Base-by-base conservation (phyloP, 2,797 vertebrate genomes). In the Heteromormyrus szaboi region DNA sequence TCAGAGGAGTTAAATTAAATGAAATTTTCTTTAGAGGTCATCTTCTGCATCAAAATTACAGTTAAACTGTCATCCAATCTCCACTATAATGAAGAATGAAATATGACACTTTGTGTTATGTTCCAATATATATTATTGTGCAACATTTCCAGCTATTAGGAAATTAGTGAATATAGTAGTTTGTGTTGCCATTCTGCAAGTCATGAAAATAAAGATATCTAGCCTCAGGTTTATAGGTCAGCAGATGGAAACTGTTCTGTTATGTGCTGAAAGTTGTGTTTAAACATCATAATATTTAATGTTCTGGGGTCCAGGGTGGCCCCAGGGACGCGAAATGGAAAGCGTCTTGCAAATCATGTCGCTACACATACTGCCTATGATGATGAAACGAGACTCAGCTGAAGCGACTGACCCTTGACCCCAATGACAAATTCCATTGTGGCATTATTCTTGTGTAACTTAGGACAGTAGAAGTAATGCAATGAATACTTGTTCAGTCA, bases 361-460 rank as follows among this genome's bases (percentile, higher is more conserved):
- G 89, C 87, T 89, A 22, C 87, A 83, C 48, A 92, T 88, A 72
- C 48, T 7, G 79, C 68, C 51, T 59, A 86, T 11, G 88, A 65
- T 88, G n/a, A 85, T 14, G 41, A 85, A 51, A 51, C 22, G 83
- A 85, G 44, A 50, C 22, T 14, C 14, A 25, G 44, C 25, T 53
- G 22, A 85, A 89, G 65, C 88, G 72, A 89, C 88, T 22, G 44
- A 29, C 88, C 90, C 76, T 84, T 94, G 92, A 94, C 92, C 90
- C 91, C 89, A 90, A 37, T 85, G 91, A 91, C 89, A 89, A 86
- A 84, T 90, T 89, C 54, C 50, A 4, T 89, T 84, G 81, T 90
- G 89, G 88, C 90, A n/a, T 81, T 89, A 22, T 92, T 93, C 84
- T 91, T 90, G 85, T 90, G 89, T 91, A 89, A 91, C 91, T 93